Base-by-base conservation (phyloP, 2,797 vertebrate genomes). In the Typhlichthys eigenmanni region DNA sequence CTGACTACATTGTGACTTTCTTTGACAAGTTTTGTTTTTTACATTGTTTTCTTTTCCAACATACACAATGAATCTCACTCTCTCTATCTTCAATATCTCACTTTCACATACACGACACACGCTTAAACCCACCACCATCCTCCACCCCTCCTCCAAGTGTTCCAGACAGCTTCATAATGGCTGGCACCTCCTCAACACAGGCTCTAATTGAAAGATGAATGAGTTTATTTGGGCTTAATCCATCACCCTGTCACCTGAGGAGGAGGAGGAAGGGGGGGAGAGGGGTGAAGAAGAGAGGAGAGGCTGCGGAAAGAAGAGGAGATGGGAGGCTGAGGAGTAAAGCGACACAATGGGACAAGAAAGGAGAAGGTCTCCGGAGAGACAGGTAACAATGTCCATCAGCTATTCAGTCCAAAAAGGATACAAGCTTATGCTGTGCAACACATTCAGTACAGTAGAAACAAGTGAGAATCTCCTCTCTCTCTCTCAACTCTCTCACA, bases 191-290 rank as follows among this genome's bases (percentile, higher is more conserved):
- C 87, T 89, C 85, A 84, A 82, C 75, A 82, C 83, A 82, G 81
- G 81, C 78, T 85, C 84, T 92, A 92, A 93, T 92, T 91, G 87
- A 91, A 92, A 91, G 91, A 92, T 91, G 90, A 92, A 92, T 72
- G 77, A 89, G 86, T 92, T 91, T 91, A 91, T 91, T 92, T 91
- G 81, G 83, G 82, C 80, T 85, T 88, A 91, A 92, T 92, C 89
- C 88, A 92, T 92, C 90, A 92, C 81, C 60, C 80, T 91, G 90
- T 89, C 89, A 91, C 81, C 77, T 74, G 81, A 76, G 75, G 79
- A 75, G 69, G 64, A 74, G 63, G 71, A 72, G 74, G 83, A 76
- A 50, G 32, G 55, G 47, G 50, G 58, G 68, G 34, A 38, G 64
- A 12, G 59, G 46, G 17, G 55, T 14, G 45, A 2, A 49, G 12